Evolutionary conservation across 2,888 invertebrate genomes (phyloP).

Genomic region (Neoascia interrupta): DNA sequence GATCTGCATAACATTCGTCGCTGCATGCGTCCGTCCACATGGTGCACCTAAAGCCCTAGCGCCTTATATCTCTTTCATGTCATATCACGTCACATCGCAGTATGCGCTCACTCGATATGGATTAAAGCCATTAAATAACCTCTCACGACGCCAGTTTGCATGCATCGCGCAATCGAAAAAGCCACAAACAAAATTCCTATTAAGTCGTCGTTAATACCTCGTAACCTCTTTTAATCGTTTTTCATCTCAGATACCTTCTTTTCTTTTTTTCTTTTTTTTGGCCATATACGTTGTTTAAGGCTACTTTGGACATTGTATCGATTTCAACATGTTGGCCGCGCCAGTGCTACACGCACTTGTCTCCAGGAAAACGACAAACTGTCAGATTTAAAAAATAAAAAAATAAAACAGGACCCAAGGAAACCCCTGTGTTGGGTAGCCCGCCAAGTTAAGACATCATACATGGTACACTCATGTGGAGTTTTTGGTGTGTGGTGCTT

Average conservation of each 20-base stretch:
- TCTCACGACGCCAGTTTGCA: conserved; percentile 31
- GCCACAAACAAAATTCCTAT: conserved; percentile 67
- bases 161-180: conserved; percentile 39
- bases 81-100: conserved; percentile 59
- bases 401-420: conserved; percentile 18
- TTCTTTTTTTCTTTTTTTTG: conserved; percentile 35
- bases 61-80: conserved; percentile 61
- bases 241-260: conserved; percentile 60
- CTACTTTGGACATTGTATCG: conserved; percentile 68
- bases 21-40: conserved; percentile 21
- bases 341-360: conserved; percentile 65
- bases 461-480: too few relatives aligned
- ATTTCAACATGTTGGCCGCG: conserved; percentile 67
- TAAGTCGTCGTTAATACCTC: conserved; percentile 69
- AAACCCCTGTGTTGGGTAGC: conserved; percentile 32
- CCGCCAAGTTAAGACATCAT: conserved; percentile 66
- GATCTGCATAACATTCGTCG: background rate
- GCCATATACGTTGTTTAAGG: conserved; percentile 36
- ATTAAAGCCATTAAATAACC: conserved; percentile 43
- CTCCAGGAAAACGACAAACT: conserved; percentile 61
- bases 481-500: conserved; percentile 7
- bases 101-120: conserved; percentile 23
- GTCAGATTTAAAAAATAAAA: conserved; percentile 61
- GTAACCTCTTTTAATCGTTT: conserved; percentile 68
- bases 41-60: too few relatives aligned